Conservation (phyloP, 2,113 vertebrate species). For the Grallaria varia region DNA sequence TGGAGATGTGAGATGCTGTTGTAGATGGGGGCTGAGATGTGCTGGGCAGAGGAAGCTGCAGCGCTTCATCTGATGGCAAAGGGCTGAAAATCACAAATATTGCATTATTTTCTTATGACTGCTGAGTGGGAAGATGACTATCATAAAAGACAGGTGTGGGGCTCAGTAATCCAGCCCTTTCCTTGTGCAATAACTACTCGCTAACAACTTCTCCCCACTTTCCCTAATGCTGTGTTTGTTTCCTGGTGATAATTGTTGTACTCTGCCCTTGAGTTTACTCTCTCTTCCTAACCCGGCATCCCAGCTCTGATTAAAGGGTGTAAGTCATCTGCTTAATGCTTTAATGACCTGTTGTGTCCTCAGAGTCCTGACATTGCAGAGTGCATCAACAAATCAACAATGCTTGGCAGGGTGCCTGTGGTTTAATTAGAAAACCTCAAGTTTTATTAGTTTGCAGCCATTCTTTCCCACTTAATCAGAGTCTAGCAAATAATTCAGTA, state of each 20-base stretch:
- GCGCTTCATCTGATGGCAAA: not conserved
- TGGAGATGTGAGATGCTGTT: not conserved
- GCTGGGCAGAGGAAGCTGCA: not conserved
- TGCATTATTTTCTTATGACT: not conserved
- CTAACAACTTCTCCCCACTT: slow-evolving; percentile 17
- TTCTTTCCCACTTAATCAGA: slow-evolving; percentile 60
- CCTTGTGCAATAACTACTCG: not conserved
- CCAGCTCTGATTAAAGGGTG: slow-evolving; percentile 51
- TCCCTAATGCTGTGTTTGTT: not conserved
- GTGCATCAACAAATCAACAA: slow-evolving; percentile 57
- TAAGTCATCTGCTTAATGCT: slow-evolving; percentile 57
- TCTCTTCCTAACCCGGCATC: slow-evolving; percentile 32
- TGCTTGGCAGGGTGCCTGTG: slow-evolving; percentile 35
- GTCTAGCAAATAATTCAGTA: slow-evolving; percentile 46
- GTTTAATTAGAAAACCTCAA: slow-evolving; percentile 63
- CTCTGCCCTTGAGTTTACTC: slow-evolving; percentile 35
- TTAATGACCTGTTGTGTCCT: slow-evolving; percentile 58
- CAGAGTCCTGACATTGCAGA: slow-evolving; percentile 45
- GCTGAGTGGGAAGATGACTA: not conserved
- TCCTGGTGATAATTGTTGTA: slow-evolving; percentile 50
- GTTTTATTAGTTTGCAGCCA: slow-evolving; percentile 65
- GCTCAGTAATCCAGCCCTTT: not conserved
- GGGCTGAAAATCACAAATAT: not conserved
- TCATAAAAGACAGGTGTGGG: slow-evolving; percentile 7
- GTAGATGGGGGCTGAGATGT: not conserved